phyloP scores from a whole-genome alignment of 2,797 vertebrate genomes.

The Acrossocheilus wenchowensis region DNA sequence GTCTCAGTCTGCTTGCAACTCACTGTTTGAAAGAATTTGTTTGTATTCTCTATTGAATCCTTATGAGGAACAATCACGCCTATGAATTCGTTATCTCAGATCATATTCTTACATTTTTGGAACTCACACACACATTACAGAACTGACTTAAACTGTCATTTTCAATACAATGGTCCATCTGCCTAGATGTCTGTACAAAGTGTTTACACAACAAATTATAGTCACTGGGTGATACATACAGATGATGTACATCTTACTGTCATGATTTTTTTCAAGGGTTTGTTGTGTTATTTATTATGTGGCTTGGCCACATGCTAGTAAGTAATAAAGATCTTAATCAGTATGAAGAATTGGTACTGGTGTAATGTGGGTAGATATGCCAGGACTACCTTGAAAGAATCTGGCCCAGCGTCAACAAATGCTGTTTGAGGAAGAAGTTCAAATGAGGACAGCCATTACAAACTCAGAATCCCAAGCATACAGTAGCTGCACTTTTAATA shows the following conservation, averaged over 20 bases:
- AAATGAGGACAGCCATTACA: slow-evolving; percentile 76
- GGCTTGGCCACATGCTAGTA: not conserved
- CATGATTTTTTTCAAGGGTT: not conserved
- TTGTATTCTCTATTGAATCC: slow-evolving; percentile 19
- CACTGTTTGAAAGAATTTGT: not conserved
- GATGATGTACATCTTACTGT: not conserved
- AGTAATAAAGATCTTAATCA: slow-evolving; percentile 43
- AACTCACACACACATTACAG: not conserved
- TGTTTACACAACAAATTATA: not conserved
- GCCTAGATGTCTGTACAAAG: not conserved
- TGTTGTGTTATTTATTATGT: slow-evolving; percentile 3
- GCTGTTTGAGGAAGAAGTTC: slow-evolving; percentile 76
- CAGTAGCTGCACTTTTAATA: slow-evolving; percentile 79
- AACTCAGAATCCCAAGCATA: slow-evolving; percentile 72
- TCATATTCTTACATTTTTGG: not conserved
- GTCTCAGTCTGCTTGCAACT: slow-evolving; percentile 6
- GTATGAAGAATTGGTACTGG: slow-evolving; percentile 15
- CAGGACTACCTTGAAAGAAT: slow-evolving; percentile 66
- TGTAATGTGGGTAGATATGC: slow-evolving; percentile 61
- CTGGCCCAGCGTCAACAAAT: slow-evolving; percentile 69
- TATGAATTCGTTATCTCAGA: slow-evolving; percentile 15
- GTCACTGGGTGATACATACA: not conserved
- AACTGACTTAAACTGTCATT: not conserved
- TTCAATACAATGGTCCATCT: not conserved
- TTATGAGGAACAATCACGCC: not conserved